phyloP scores from a whole-genome alignment of 1,140 invertebrate species.

The Heterodera carotae region DNA sequence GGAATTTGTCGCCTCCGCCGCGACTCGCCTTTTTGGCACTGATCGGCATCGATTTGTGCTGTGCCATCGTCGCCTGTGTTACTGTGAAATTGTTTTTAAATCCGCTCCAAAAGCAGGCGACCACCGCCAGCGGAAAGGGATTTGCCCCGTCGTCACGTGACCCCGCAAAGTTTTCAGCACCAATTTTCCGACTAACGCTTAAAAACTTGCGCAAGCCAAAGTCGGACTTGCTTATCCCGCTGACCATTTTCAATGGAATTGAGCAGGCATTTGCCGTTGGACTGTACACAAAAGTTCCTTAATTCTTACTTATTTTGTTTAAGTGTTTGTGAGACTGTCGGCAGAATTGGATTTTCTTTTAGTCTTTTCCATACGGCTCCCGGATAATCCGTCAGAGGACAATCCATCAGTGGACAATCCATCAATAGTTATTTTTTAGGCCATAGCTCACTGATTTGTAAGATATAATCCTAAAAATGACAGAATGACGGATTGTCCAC shows the following conservation, averaged over 20 bases:
- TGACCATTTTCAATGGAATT: constrained; percentile 93
- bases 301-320: too few species aligned
- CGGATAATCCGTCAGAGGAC: too few species aligned
- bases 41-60: constrained; percentile 80
- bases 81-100: constrained; percentile 85
- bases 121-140: constrained; percentile 11
- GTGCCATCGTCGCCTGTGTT: constrained; percentile 79
- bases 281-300: constrained; percentile 76
- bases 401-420: too few species aligned
- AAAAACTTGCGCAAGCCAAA: constrained; percentile 68
- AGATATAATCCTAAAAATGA: too few species aligned
- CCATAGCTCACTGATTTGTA: too few species aligned
- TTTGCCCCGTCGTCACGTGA: not conserved
- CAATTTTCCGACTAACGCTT: constrained; percentile 54
- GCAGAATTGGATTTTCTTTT: too few species aligned
- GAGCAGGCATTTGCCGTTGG: constrained; percentile 86
- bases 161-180: constrained; percentile 51
- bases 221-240: constrained; percentile 86
- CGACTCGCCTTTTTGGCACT: constrained; percentile 77
- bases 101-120: constrained; percentile 73
- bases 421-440: too few species aligned
- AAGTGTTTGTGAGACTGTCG: too few species aligned
- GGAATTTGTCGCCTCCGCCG: constrained; percentile 74
- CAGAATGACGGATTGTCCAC: too few species aligned
- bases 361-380: too few species aligned